A percentile compares a stretch with the other conserved stretches of the same genome.
Evolutionary conservation across 2,888 invertebrate genomes (phyloP).

Genomic region (Aleiodes leptofemur): DNA sequence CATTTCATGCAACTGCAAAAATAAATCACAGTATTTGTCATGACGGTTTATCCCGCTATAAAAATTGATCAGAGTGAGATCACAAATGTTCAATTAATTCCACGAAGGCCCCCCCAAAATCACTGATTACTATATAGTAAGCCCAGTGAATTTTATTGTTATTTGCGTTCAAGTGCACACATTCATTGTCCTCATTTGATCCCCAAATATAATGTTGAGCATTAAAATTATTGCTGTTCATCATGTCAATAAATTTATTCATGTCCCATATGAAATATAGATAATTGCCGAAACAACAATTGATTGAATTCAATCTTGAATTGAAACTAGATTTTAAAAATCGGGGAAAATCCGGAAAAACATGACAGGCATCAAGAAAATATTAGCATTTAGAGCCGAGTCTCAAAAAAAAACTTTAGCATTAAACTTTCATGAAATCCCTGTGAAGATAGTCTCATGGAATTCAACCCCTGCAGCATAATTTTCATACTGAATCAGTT

Average conservation of each 20-base stretch:
- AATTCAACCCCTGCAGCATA: no score
- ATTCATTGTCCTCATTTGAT: neutral
- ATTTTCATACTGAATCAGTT: no score
- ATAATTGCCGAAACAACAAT: neutral
- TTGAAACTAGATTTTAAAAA: neutral
- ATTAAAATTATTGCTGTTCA: neutral
- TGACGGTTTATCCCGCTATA: neutral
- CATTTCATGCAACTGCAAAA: no score
- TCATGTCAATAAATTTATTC: neutral
- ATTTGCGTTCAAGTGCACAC: no score
- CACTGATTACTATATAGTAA: no score
- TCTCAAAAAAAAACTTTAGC: neutral
- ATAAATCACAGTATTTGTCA: no score
- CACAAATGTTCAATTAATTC: slow-evolving; percentile 11
- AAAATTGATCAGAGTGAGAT: neutral
- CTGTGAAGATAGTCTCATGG: neutral
- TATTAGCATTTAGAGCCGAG: neutral
- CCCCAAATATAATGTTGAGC: neutral
- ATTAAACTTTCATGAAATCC: neutral
- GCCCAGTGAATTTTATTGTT: no score
- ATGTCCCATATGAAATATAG: neutral
- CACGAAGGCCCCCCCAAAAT: neutral
- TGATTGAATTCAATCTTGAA: neutral
- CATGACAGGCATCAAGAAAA: neutral
- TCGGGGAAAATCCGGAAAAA: no score